Percentiles rank a stretch among this genome's conserved stretches.
These are phyloP conservation scores for Psittacus erithacus DNA, from an alignment of 2,113 vertebrate species.

Conservation along the genomic window DNA sequence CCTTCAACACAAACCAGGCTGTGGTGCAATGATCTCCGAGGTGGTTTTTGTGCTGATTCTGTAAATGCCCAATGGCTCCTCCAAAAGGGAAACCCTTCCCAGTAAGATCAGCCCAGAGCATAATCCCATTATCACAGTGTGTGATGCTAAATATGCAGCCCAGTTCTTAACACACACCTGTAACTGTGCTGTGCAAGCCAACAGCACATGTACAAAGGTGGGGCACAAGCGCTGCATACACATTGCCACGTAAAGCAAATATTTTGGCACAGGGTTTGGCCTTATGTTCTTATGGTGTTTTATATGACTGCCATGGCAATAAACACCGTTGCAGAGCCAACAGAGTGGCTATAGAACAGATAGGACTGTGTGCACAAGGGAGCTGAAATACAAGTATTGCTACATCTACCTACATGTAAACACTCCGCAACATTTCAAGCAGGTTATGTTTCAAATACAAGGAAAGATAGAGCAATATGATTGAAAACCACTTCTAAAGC, in stretches of 20 bases:
- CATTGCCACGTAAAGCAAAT: background rate
- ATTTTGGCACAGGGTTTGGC: background rate
- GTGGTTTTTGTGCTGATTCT: background rate
- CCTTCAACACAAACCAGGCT: background rate
- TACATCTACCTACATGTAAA: fast-evolving
- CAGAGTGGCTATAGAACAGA: fast-evolving
- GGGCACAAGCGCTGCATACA: background rate
- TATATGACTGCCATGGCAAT: fast-evolving
- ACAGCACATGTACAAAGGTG: background rate
- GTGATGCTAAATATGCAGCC: fast-evolving
- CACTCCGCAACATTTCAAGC: background rate
- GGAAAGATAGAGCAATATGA: background rate
- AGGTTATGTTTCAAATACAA: background rate
- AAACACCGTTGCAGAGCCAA: background rate
- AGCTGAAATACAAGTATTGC: fast-evolving
- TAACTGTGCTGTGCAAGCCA: background rate
- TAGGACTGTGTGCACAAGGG: fast-evolving
- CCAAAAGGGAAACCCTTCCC: background rate
- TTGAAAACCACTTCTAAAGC: background rate
- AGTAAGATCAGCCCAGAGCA: fast-evolving
- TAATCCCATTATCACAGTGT: fast-evolving
- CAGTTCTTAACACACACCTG: fast-evolving
- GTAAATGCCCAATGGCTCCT: fast-evolving
- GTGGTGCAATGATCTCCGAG: too few species aligned
- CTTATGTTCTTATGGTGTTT: fast-evolving